Evolutionary conservation across 1,140 invertebrate genomes (phyloP), one percentile per base, ranked within the genome.

Genomic region (Aphaenogaster rudis): DNA sequence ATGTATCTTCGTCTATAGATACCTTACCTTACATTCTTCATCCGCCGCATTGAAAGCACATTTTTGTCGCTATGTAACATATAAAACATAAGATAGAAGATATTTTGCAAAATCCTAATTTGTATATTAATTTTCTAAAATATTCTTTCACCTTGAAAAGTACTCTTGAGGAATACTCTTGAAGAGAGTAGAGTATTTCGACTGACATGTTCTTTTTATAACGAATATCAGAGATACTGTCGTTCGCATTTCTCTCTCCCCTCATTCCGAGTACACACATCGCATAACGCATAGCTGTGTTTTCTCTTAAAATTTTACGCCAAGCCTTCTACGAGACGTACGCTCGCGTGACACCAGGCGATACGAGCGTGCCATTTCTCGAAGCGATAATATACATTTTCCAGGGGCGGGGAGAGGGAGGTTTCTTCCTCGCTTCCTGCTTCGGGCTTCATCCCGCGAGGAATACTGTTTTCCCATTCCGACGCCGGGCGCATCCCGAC

Each of bases 321-420:
- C 59, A 28, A 36, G 42, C 61, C 54, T 66, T 79, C 17, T 36
- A 66, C 17, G 28, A 54, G 63, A 67, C 48, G 33, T 66, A 79
- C 42, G 45, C 33, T 69, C 63, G 63, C 64, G n/a, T 57, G 64
- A 71, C 36, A 71, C 48, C 52, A 81, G 21, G 15, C 78, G 66
- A 81, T 85, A 76, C 67, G 74, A 71, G 71, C 21, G 67, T 80
- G 88, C 48, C 66, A 64, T 39, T 74, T 72, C 54, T 17, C 64
- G 66, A 89, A 87, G 88, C 63, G 71, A 21, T 69, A 42, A 71
- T 82, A 90, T 50, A 85, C 52, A 64, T 77, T 84, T 84, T 77
- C 54, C 52, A 59, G 54, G 21, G 39, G 3, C 28, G 28, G 21
- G 28, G 28, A 0, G 28, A 0, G 28, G 28, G 28, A 0, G 28